Base-by-base conservation (phyloP, 2,888 invertebrate genomes). In the Gymnocheta viridis region DNA sequence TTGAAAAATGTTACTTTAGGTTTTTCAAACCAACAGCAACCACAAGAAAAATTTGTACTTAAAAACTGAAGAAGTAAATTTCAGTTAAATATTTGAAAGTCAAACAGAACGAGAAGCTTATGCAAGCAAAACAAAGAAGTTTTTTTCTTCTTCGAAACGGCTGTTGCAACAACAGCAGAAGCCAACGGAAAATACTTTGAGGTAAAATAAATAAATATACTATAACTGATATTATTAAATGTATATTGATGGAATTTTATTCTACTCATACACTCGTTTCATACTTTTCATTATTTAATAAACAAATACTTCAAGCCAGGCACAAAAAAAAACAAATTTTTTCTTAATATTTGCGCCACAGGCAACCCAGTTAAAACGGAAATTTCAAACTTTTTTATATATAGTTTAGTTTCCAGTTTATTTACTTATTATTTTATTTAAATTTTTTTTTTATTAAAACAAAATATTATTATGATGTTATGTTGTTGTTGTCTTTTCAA, bases 211-310 rank as follows among this genome's bases (percentile, higher is more conserved):
- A 82, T 66, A 74, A 86, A 86, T 87, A 86, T 62, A 49, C 47
- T 58, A 58, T 44, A 58, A 49, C 85, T 84, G 86, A 87, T 85
- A 88, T 87, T 86, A 89, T 74, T 74, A 88, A 88, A 88, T 87
- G 88, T 88, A 88, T 86, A 89, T 88, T 89, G 88, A 86, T 87
- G 5, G 54, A 87, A 76, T 81, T 85, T 38, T 64, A 35, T 62
- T 56, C 4, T 32, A 27, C 19, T 29, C 10, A 19, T 76, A 62
- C 22, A 54, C 2, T 29, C 27, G 29, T 58, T 70, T 70, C 49
- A 85, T 79, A 60, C 32, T 24, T 66, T 70, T 66, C 14, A 32
- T 60, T 72, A 24, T 47, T 81, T 58, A 66, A 32, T 78, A 58
- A 80, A 60, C 66, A 58, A 73, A 67, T 35, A 70, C 4, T 22